Base-by-base conservation (phyloP, 1,140 invertebrate species). In the Meloidogyne hapla region DNA sequence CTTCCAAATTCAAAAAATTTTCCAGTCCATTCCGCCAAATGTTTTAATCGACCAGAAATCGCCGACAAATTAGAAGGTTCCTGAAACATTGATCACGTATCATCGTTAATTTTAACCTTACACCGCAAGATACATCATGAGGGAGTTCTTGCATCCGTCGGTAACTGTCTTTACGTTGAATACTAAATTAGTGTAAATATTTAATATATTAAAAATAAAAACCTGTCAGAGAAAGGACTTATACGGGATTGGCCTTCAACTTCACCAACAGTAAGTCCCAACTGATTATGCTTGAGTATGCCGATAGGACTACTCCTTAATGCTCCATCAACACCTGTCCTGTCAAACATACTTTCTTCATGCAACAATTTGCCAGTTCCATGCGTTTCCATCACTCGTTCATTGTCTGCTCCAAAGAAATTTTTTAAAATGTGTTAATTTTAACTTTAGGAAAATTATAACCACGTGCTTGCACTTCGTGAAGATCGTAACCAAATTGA, bases 141-240 rank as follows among this genome's bases (percentile, higher is more conserved):
- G 87, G 85, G 48, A 66, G 74, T 38, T 79, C 78, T 56, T 85
- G 84, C 85, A 85, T 85, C 26, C 78, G 65, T 75, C 77, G 71
- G 56, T 85, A 85, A 48, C 83, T 85, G 62, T 87, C 85, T 79
- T 85, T 86, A 21, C 84, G 75, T n/a, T 67, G 74, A n/a, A 85
- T 56, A 45, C 84, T 85, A 65, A 74, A 87, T 78, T 23, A 64
- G 12, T 13, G 75, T 2, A 18, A 48, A 25, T 18, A 26, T 69
- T 69, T 8, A 23, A 26, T 3, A 23, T 13, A 40, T 48, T 48
- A n/a, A 3, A 5, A 13, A 42, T 23, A 61, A 33, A 23, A 26
- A 73, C 71, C 71, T 33, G 21, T 73, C 71, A n/a, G 71, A 73
- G n/a, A 12, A 13, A 4, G 71, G 71, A 21, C 71, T 73, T 21